These are phyloP conservation scores for Trissonchulus sp. DNA, from an alignment of 2,888 invertebrate species.

Conservation along the genomic window DNA sequence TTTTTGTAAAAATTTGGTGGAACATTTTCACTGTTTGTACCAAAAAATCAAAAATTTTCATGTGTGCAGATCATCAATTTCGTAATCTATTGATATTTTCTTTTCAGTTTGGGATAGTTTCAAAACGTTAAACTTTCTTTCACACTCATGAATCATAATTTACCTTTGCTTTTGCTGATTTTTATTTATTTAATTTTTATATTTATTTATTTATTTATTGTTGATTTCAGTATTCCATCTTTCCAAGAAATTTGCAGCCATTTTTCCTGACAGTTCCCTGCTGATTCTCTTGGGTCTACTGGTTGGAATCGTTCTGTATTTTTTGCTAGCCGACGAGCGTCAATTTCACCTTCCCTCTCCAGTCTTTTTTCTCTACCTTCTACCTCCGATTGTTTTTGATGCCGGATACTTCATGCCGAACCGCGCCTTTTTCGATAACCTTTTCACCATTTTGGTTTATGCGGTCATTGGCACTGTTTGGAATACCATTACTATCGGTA, in stretches of 20 bases:
- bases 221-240: constrained; percentile 89
- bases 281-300: constrained; percentile 88
- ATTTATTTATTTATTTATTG: no score
- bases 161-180: neutral
- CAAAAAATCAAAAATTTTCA: no score
- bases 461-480: constrained; percentile 87
- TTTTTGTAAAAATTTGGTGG: no score
- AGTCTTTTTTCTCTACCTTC: constrained; percentile 92
- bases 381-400: constrained; percentile 95
- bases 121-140: no score
- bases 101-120: no score
- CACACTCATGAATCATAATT: neutral
- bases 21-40: no score
- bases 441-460: constrained; percentile 88
- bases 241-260: constrained; percentile 78
- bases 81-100: no score
- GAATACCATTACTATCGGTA: constrained; percentile 66
- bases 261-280: constrained; percentile 94
- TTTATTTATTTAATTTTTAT: no score
- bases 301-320: constrained; percentile 74
- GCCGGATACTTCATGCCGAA: constrained; percentile 99
- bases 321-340: constrained; percentile 55
- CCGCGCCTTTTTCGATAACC: constrained; percentile 91
- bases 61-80: no score
- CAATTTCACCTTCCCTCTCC: constrained; percentile 75